Conservation (phyloP, 1,140 invertebrate species). For the Musca domestica region DNA sequence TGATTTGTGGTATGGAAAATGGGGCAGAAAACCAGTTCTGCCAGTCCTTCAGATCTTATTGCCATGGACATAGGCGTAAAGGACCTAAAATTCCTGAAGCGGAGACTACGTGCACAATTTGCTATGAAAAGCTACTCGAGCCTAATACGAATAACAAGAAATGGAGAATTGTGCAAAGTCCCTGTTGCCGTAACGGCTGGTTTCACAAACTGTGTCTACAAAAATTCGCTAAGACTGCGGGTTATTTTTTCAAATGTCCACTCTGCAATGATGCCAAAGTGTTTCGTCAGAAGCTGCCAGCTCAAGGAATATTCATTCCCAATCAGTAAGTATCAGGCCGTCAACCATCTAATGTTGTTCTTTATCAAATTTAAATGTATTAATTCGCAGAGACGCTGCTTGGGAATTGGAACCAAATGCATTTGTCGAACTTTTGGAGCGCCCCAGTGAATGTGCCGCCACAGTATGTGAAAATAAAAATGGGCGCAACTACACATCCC, state of each 20-base stretch:
- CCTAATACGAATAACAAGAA: background rate
- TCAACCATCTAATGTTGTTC: background rate
- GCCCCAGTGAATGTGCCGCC: conserved; percentile 40
- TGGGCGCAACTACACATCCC: background rate
- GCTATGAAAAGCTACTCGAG: conserved; percentile 24
- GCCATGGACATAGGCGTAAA: conserved; percentile 39
- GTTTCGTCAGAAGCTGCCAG: conserved; percentile 60
- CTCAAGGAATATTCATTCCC: conserved; percentile 66
- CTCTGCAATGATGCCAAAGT: conserved; percentile 63
- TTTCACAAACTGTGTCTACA: conserved; percentile 58
- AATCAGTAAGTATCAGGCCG: conserved; percentile 43
- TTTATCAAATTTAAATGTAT: conserved; percentile 2
- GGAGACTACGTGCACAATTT: conserved; percentile 27
- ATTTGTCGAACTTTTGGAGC: conserved; percentile 56
- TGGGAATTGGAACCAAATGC: conserved; percentile 68
- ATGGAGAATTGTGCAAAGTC: conserved; percentile 33
- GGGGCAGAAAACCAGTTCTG: conserved; percentile 60
- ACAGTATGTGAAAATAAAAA: conserved; percentile 43
- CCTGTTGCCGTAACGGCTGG: conserved; percentile 57
- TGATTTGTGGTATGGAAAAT: conserved; percentile 61
- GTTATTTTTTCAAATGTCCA: conserved; percentile 70
- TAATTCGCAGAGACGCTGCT: conserved; percentile 59
- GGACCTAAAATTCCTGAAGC: background rate
- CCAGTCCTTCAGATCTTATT: conserved; percentile 59
- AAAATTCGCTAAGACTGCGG: conserved; percentile 56